Base-by-base conservation (phyloP, 1,140 invertebrate species). In the Tetranychus cinnabarinus region DNA sequence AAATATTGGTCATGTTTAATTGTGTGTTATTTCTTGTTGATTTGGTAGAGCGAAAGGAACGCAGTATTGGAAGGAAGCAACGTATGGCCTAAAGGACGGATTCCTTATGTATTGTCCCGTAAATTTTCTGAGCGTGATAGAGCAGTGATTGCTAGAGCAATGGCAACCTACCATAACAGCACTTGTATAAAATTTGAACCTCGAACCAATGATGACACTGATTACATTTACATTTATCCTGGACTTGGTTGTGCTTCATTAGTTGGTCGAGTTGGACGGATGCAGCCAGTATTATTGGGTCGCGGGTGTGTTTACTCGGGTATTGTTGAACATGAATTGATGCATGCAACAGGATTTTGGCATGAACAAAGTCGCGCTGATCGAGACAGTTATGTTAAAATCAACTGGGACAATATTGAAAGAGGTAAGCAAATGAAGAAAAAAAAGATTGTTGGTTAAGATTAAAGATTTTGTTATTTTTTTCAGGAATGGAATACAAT, bases 251-350 rank as follows among this genome's bases (percentile, higher is more conserved):
- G 60, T 33, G 36, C 36, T 7, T 65, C 64, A 12, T 37, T 45
- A 35, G 62, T 65, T 6, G 66, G 66, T 4, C 52, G 60, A 45
- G 37, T 58, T 54, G 66, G 65, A 6, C 65, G 66, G 1, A 15
- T 55, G 37, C 66, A 67, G 48, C 12, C 61, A 13, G 15, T 67
- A 1, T 63, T 65, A 2, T 37, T 67, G 15, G 66, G 65, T 13
- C 42, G 59, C 1, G 67, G 67, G 2, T 68, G 67, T 46, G 48
- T 65, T 23, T 60, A 33, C 42, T 82, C 83, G 1, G 81, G 81
- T 6, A 86, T 84, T 0, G 75, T 84, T 31, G 72, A 85, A 31
- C 87, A 92, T 66, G 87, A 92, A 69, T 71, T 91, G 63, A 82
- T 88, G 76, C 87, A 92, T 65, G 82, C 83, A 0, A 67, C 84